Conservation (phyloP, 2,888 invertebrate species). For the Plebejus melissa region DNA sequence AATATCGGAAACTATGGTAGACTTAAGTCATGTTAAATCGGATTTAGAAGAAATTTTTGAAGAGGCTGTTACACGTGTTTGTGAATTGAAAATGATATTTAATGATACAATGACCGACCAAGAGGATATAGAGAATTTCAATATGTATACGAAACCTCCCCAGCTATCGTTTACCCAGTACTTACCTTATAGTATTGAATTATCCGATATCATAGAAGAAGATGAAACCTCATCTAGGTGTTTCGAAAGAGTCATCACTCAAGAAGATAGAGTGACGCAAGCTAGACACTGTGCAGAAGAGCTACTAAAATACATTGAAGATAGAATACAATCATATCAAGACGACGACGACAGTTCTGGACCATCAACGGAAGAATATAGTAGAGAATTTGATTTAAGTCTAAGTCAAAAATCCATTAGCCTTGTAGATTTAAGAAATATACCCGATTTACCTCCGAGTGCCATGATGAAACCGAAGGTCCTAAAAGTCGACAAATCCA, state of each 20-base stretch:
- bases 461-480: constrained; percentile 67
- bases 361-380: constrained; percentile 48
- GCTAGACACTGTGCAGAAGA: constrained; percentile 57
- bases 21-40: constrained; percentile 62
- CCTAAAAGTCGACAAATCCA: constrained; percentile 61
- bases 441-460: constrained; percentile 68
- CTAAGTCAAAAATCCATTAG: constrained; percentile 61
- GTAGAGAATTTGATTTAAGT: constrained; percentile 59
- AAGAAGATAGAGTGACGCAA: constrained; percentile 50
- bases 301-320: constrained; percentile 57
- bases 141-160: constrained; percentile 64
- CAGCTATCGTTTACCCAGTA: constrained; percentile 45
- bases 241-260: constrained; percentile 48
- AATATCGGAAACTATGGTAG: constrained; percentile 67
- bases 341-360: constrained; percentile 49
- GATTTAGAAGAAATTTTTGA: constrained; percentile 65
- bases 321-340: constrained; percentile 47
- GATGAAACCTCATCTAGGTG: constrained; percentile 62
- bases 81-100: constrained; percentile 46
- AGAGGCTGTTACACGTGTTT: constrained; percentile 54
- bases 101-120: constrained; percentile 66
- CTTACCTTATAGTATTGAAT: constrained; percentile 62
- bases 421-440: constrained; percentile 63
- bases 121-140: constrained; percentile 66
- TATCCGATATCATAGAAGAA: constrained; percentile 71